Evolutionary conservation across 2,888 invertebrate genomes (phyloP).

Genomic region (Ernsta delagoae): DNA sequence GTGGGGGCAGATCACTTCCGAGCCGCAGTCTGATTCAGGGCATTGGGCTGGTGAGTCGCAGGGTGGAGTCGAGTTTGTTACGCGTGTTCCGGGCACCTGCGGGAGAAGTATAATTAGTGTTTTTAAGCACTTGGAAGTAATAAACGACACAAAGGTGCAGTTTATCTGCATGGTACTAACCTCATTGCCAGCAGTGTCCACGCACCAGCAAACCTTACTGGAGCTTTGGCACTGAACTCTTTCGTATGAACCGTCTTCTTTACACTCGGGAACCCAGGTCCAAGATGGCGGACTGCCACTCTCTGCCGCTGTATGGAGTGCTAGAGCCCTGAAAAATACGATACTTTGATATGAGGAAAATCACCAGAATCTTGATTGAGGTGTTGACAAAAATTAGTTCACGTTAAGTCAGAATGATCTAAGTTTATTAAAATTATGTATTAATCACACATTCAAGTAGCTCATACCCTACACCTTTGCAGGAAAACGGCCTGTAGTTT

Average conservation of each 20-base stretch:
- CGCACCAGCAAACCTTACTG: slow-evolving; percentile 92
- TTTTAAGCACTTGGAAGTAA: no score
- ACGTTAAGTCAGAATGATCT: no score
- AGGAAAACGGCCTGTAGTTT: no score
- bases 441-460: no score
- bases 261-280: slow-evolving; percentile 90
- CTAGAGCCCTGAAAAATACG: slow-evolving; percentile 61
- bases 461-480: no score
- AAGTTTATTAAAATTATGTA: no score
- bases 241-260: slow-evolving; percentile 88
- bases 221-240: slow-evolving; percentile 89
- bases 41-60: slow-evolving; percentile 66
- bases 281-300: slow-evolving; percentile 90
- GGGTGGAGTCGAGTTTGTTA: slow-evolving; percentile 83
- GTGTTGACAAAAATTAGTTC: no score
- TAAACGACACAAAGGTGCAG: no score
- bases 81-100: slow-evolving; percentile 86
- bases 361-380: not conserved
- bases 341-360: slow-evolving; percentile 33
- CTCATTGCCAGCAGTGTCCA: slow-evolving; percentile 90
- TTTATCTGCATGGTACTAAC: slow-evolving; percentile 53
- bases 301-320: slow-evolving; percentile 75
- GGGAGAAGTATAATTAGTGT: not conserved
- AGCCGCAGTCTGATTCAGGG: slow-evolving; percentile 60
- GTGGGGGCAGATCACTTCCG: slow-evolving; percentile 63